phyloP scores from a whole-genome alignment of 1,140 invertebrate species.

The Teleopsis dalmanni region DNA sequence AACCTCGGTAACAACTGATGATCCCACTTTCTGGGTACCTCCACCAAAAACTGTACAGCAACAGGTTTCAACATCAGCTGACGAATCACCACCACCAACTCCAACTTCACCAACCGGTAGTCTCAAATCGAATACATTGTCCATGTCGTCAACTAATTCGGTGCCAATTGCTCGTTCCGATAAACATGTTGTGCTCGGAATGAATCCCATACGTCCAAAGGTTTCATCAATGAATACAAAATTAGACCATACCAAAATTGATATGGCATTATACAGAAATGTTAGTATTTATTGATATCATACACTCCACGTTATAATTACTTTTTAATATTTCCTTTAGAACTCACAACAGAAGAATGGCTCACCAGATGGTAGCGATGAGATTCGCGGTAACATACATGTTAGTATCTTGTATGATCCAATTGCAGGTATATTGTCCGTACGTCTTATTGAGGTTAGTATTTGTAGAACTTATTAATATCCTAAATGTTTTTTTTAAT shows the following conservation, averaged over 20 bases:
- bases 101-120: conserved; percentile 44
- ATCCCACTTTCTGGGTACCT: conserved; percentile 47
- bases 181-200: conserved; percentile 50
- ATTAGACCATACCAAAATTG: conserved; percentile 51
- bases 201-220: conserved; percentile 39
- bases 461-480: neutral
- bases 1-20: conserved; percentile 36
- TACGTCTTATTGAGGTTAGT: conserved; percentile 47
- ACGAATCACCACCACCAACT: conserved; percentile 45
- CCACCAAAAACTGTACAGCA: conserved; percentile 23
- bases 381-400: conserved; percentile 47
- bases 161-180: conserved; percentile 48
- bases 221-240: conserved; percentile 49
- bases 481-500: neutral
- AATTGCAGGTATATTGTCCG: conserved; percentile 47
- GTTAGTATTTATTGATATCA: conserved; percentile 18
- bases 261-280: conserved; percentile 48
- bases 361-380: conserved; percentile 28
- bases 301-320: neutral
- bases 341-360: conserved; percentile 31
- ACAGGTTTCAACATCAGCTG: conserved; percentile 28
- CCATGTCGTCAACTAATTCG: conserved; percentile 32
- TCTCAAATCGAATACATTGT: conserved; percentile 37
- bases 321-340: conserved; percentile 11
- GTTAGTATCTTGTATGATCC: conserved; percentile 47